Conservation (phyloP, 2,888 invertebrate genomes). For the Tenodera sinensis region DNA sequence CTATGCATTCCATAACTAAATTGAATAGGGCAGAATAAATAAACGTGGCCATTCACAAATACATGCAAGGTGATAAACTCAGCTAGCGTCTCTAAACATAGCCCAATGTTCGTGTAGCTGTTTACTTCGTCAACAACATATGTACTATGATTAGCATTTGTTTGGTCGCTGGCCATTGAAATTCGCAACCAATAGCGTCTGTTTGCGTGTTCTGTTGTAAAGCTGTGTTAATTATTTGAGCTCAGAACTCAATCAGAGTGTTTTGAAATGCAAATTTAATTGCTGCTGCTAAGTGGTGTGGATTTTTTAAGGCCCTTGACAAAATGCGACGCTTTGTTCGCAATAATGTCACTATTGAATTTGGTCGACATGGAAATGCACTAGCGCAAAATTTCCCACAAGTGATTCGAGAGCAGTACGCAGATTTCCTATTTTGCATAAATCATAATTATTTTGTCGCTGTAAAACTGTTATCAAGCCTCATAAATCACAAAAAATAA, state of each 20-base stretch:
- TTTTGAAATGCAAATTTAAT: not conserved
- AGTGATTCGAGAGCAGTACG: not conserved
- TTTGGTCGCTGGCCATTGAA: not conserved
- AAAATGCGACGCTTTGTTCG: not conserved
- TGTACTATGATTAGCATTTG: not conserved
- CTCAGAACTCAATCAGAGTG: not conserved
- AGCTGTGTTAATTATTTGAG: not conserved
- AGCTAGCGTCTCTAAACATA: not conserved
- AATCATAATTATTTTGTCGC: too few species aligned
- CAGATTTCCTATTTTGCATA: too few species aligned
- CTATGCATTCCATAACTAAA: too few species aligned
- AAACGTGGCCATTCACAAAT: too few species aligned
- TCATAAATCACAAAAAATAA: too few species aligned
- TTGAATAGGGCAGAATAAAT: too few species aligned
- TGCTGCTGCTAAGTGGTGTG: not conserved
- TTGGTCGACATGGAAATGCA: not conserved
- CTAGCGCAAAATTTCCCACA: not conserved
- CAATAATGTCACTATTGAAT: not conserved
- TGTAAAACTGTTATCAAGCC: too few species aligned
- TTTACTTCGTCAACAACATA: not conserved
- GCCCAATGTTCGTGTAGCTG: not conserved
- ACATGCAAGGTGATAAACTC: not conserved
- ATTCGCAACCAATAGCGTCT: not conserved
- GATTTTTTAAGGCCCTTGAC: not conserved
- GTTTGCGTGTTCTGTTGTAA: not conserved